Percentiles rank a stretch among this genome's conserved stretches.
Conservation (phyloP, 2,113 vertebrate genomes). For the Pygoscelis adeliae region DNA sequence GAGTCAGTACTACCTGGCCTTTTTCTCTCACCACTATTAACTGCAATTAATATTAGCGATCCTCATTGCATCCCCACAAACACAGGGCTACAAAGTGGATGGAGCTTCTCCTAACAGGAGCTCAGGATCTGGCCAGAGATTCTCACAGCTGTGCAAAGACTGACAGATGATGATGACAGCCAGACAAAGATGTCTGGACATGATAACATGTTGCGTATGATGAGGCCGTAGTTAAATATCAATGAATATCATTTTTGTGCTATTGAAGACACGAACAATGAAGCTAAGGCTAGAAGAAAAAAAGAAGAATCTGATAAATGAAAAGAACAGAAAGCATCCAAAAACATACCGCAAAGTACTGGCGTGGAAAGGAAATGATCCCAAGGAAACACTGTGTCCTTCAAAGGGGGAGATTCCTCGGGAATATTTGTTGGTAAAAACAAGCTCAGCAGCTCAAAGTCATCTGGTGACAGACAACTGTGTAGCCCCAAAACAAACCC, state of each 20-base stretch:
- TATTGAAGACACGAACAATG: conserved; percentile 40
- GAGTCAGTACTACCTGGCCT: not conserved
- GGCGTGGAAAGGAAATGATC: not conserved
- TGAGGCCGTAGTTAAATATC: conserved; percentile 30
- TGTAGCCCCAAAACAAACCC: not conserved
- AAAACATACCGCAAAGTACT: not conserved
- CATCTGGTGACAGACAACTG: not conserved
- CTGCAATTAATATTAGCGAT: not conserved
- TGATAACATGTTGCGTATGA: conserved; percentile 37
- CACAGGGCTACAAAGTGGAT: not conserved
- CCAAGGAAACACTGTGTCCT: not conserved
- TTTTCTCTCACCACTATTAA: not conserved
- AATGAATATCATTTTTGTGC: conserved; percentile 24
- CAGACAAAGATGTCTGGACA: conserved; percentile 60
- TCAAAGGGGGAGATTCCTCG: not conserved
- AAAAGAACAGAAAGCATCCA: not conserved
- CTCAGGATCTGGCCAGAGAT: not conserved
- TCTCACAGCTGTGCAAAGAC: conserved; percentile 40
- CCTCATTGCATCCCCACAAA: not conserved
- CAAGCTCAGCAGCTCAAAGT: not conserved
- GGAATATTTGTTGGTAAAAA: not conserved
- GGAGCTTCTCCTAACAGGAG: not conserved
- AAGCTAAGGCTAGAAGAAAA: not conserved
- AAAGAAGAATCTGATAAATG: conserved; percentile 7
- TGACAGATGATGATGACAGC: not conserved